Conservation (phyloP, 1,140 invertebrate genomes). For the Danaus plexippus region DNA sequence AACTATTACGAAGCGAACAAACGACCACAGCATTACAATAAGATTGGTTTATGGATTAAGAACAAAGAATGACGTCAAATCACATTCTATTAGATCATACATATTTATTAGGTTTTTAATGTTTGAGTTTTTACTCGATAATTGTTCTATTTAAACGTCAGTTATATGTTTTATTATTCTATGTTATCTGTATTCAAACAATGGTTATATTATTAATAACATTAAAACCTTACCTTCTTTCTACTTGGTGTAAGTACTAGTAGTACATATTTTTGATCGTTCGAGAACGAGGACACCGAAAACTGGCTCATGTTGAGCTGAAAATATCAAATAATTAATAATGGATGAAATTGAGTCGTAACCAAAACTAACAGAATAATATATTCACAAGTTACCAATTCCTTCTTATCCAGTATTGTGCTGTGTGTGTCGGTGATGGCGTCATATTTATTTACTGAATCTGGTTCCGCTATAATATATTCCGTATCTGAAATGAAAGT, state of each 20-base stretch:
- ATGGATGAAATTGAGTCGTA: constrained; percentile 1
- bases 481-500: constrained; percentile 56
- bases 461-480: constrained; percentile 60
- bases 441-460: constrained; percentile 67
- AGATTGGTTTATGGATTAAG: no score
- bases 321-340: constrained; percentile 12
- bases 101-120: no score
- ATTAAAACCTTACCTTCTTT: constrained; percentile 32
- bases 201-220: no score
- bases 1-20: no score
- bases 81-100: no score
- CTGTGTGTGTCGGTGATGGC: constrained; percentile 38
- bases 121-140: constrained; percentile 1
- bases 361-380: not conserved
- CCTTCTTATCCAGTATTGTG: constrained; percentile 45
- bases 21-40: no score
- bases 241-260: constrained; percentile 22
- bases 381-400: constrained; percentile 50
- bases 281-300: constrained; percentile 34
- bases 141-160: not conserved
- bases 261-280: constrained; percentile 43
- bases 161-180: no score
- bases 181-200: no score
- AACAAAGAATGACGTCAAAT: no score
- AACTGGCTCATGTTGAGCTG: constrained; percentile 31